Conservation (phyloP, 2,888 invertebrate genomes). For the Phragmatobia fuliginosa region DNA sequence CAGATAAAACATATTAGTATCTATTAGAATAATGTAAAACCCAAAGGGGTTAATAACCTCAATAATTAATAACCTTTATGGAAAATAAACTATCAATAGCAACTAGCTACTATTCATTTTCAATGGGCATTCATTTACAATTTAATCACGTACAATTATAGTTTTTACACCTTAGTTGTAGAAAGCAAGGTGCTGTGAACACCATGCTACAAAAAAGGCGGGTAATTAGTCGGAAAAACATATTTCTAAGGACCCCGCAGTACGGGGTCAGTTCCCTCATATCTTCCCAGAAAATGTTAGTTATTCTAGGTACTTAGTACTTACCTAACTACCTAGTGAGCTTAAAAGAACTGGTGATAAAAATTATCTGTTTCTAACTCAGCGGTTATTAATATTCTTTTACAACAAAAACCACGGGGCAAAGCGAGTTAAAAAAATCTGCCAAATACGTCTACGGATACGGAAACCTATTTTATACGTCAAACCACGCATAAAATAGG, state of each 20-base stretch:
- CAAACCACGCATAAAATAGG: too few relatives aligned
- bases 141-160: not conserved
- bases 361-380: not conserved
- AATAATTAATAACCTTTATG: not conserved
- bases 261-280: not conserved
- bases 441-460: too few relatives aligned
- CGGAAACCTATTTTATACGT: too few relatives aligned
- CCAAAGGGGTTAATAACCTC: not conserved
- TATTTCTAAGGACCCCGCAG: not conserved
- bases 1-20: too few relatives aligned
- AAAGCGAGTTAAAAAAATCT: too few relatives aligned
- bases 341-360: not conserved
- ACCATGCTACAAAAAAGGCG: not conserved
- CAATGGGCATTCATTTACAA: not conserved
- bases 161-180: not conserved
- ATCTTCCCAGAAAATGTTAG: not conserved
- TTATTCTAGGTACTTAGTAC: not conserved
- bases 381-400: too few relatives aligned
- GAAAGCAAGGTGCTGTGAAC: slow-evolving; percentile 1
- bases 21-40: too few relatives aligned
- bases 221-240: not conserved
- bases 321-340: not conserved
- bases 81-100: not conserved
- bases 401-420: too few relatives aligned
- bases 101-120: not conserved